These are phyloP conservation scores for Fragum fragum DNA, from an alignment of 2,888 invertebrate species.

Conservation along the genomic window DNA sequence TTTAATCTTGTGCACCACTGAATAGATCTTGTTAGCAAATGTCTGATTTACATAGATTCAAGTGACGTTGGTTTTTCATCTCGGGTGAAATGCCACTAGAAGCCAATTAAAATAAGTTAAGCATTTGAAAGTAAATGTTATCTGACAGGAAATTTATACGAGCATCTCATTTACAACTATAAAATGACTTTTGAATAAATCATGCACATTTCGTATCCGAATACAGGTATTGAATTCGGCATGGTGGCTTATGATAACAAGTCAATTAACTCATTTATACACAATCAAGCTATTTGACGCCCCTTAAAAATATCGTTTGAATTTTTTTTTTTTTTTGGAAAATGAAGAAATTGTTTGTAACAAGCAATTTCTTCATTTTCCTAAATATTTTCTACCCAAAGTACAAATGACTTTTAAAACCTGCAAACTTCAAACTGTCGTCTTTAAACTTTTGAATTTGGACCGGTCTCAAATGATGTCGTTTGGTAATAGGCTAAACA, in stretches of 20 bases:
- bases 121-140: conserved; percentile 17
- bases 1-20: too few species aligned
- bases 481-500: too few species aligned
- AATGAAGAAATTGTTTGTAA: too few species aligned
- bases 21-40: not conserved
- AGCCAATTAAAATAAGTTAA: not conserved
- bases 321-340: too few species aligned
- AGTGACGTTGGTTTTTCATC: not conserved
- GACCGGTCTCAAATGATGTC: too few species aligned
- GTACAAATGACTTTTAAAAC: too few species aligned
- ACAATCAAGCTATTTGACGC: too few species aligned
- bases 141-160: conserved; percentile 1
- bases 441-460: too few species aligned
- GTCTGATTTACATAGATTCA: conserved; percentile 1
- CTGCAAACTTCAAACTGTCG: too few species aligned
- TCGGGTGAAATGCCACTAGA: not conserved
- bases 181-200: conserved; percentile 4
- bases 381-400: too few species aligned
- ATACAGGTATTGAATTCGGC: not conserved
- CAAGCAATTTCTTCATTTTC: too few species aligned
- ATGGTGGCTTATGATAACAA: not conserved
- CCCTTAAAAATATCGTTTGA: too few species aligned
- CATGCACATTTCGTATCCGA: not conserved
- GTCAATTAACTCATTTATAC: not conserved
- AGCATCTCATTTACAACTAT: not conserved